Evolutionary conservation across 1,140 invertebrate species (phyloP), one percentile per base, ranked within the genome.

Genomic region (Drosophila bifasciata): DNA sequence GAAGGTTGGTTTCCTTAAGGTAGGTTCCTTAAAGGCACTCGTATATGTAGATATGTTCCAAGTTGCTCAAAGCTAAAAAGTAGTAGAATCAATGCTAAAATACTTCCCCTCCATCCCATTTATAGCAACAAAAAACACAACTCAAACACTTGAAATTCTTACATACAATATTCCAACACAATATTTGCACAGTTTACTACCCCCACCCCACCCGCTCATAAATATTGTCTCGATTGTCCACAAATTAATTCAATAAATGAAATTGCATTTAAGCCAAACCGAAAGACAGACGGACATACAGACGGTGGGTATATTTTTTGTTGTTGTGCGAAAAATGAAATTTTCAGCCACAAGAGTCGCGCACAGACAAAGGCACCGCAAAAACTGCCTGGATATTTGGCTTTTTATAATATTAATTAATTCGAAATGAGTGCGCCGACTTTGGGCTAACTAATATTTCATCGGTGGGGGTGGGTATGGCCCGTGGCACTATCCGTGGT

Each of bases 401-500:
- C 36, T 72, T 83, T 89, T 78, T 67, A 81, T 83, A 75, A 79
- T 83, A 83, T 86, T 86, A 86, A 86, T 86, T 86, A 83, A 79
- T 83, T 88, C 69, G 41, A 66, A 72, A 88, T 76, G 56, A 70
- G 40, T 28, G 16, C 36, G 53, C n/a, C n/a, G 50, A 67, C 68
- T 80, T 74, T 45, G 68, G 32, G 32, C 32, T 13, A 36, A 36
- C 55, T 50, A 86, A 85, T 80, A 85, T 73, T 58, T 68, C 52
- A 79, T 53, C 52, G 3, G 3, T 36, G 1, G 4, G 11, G 11
- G 1, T 11, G 11, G 32, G 9, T 4, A 41, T 19, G 43, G 52
- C 70, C 79, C 60, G 64, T 63, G 79, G 81, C 75, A 68, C 66
- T 86, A 75, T 60, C 61, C 69, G 76, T 60, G 72, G 81, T 81